Evolutionary conservation across 1,140 invertebrate species (phyloP).

Genomic region (Ooceraea biroi): DNA sequence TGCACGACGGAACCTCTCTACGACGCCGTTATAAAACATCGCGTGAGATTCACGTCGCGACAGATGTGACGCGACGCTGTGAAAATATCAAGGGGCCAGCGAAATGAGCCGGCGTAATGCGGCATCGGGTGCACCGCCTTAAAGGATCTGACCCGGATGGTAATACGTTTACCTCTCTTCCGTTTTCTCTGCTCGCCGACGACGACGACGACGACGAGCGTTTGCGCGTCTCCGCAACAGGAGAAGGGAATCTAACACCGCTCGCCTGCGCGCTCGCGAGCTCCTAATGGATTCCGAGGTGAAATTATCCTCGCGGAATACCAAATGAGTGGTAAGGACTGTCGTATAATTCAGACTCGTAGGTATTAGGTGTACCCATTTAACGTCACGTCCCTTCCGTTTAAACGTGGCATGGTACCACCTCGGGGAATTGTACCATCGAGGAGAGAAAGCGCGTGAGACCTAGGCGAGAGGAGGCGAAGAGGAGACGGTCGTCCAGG

Average conservation of each 20-base stretch:
- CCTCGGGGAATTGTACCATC: constrained; percentile 56
- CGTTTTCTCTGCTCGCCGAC: not conserved
- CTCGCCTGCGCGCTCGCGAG: constrained; percentile 12
- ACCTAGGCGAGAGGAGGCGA: not conserved
- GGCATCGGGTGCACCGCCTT: not conserved
- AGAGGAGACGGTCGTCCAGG: constrained; percentile 1
- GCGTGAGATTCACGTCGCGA: not conserved
- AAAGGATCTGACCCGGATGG: constrained; percentile 15
- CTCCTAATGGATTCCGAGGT: constrained; percentile 71
- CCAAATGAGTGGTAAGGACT: constrained; percentile 76
- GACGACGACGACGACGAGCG: constrained; percentile 5
- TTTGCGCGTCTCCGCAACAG: constrained; percentile 30
- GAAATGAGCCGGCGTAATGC: not conserved
- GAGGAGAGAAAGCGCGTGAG: not conserved
- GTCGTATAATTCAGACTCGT: constrained; percentile 75
- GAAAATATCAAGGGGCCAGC: not conserved
- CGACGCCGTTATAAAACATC: not conserved
- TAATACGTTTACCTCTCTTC: constrained; percentile 32
- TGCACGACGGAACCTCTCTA: not conserved
- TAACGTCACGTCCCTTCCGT: constrained; percentile 75
- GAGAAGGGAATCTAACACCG: constrained; percentile 65
- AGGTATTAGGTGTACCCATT: constrained; percentile 76
- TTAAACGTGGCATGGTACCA: constrained; percentile 64
- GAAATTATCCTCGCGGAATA: constrained; percentile 78
- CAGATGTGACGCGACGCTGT: no score